Evolutionary conservation across 2,113 vertebrate genomes (phyloP).

Genomic region (Corydoras maculifer): DNA sequence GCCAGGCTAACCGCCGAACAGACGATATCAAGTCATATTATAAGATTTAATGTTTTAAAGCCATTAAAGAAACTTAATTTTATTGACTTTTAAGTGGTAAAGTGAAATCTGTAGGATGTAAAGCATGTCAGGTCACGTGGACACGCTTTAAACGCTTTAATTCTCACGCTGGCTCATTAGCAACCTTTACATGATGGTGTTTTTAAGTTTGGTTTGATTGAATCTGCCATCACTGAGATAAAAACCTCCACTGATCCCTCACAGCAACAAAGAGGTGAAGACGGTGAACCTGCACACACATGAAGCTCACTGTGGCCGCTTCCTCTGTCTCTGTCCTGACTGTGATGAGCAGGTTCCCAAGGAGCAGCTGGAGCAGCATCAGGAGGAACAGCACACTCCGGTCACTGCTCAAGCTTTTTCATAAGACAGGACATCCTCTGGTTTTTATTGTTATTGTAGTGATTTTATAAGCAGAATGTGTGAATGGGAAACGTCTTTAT

Average conservation of each 20-base stretch:
- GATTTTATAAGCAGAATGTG: neutral
- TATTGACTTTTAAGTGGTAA: no score
- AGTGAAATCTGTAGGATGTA: no score
- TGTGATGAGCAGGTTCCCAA: constrained; percentile 60
- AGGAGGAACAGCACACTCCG: constrained; percentile 57
- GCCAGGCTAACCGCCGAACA: no score
- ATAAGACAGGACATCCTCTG: neutral
- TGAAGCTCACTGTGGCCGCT: constrained; percentile 68
- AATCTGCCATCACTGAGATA: no score
- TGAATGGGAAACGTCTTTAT: neutral
- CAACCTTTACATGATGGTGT: no score
- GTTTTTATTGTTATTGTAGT: neutral
- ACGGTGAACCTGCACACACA: constrained; percentile 68
- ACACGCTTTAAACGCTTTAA: no score
- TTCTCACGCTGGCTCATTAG: no score
- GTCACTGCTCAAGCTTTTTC: constrained; percentile 48
- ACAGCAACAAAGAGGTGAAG: constrained; percentile 66
- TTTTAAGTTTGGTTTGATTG: no score
- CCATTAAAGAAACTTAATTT: no score
- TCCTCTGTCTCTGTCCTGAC: constrained; percentile 63
- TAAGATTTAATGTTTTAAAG: no score
- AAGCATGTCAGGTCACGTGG: no score
- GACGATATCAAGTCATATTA: no score
- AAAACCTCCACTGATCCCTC: neutral
- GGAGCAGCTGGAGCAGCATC: constrained; percentile 59